Percentiles rank a stretch among this genome's conserved stretches.
Conservation (phyloP, 2,888 invertebrate species). For the Cecidostiba fungosa region DNA sequence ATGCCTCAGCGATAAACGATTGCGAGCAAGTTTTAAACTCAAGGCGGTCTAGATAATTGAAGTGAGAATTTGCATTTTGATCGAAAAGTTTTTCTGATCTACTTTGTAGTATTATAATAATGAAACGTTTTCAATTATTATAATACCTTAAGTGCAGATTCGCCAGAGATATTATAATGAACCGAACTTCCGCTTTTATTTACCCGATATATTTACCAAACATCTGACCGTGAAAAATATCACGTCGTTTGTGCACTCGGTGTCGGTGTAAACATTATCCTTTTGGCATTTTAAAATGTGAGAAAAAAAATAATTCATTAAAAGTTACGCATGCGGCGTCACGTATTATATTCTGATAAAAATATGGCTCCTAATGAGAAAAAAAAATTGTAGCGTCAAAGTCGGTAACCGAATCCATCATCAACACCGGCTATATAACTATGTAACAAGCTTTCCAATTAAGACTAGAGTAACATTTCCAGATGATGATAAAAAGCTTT, state of each 20-base stretch:
- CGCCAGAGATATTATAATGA: too few relatives aligned
- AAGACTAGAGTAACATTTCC: not conserved
- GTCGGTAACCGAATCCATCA: not conserved
- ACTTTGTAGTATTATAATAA: too few relatives aligned
- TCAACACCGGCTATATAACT: not conserved
- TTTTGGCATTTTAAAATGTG: too few relatives aligned
- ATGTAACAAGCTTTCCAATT: not conserved
- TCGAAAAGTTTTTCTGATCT: not conserved
- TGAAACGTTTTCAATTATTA: too few relatives aligned
- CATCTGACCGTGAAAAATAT: too few relatives aligned
- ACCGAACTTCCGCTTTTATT: too few relatives aligned
- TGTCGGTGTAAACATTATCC: too few relatives aligned
- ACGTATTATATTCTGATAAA: not conserved
- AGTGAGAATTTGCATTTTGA: not conserved
- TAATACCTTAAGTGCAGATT: too few relatives aligned
- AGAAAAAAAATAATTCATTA: too few relatives aligned
- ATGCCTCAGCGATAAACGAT: not conserved
- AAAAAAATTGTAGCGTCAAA: not conserved
- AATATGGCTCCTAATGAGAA: not conserved
- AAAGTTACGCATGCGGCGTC: too few relatives aligned
- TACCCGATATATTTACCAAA: too few relatives aligned
- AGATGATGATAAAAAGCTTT: conserved; percentile 15
- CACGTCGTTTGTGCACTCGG: too few relatives aligned
- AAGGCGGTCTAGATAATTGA: not conserved
- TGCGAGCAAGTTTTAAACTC: conserved; percentile 2